These are phyloP conservation scores for Archilochus colubris DNA, from an alignment of 2,113 vertebrate genomes.

Conservation along the genomic window DNA sequence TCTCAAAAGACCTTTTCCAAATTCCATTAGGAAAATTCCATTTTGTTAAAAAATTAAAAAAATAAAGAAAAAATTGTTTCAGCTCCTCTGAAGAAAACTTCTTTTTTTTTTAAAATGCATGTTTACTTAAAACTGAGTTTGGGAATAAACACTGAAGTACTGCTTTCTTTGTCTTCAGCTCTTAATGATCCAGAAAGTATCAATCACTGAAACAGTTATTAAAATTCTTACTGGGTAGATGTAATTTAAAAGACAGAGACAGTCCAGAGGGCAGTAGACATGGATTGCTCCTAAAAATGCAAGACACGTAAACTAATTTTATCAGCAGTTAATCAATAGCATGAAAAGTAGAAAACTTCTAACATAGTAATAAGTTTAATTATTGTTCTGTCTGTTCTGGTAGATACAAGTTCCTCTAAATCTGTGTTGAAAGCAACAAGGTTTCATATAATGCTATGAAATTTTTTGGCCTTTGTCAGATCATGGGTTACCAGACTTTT, in stretches of 20 bases:
- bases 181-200: neutral
- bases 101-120: neutral
- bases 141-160: neutral
- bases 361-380: neutral
- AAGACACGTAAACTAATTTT: neutral
- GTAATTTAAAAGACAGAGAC: conserved; percentile 25
- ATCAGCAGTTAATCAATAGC: conserved; percentile 27
- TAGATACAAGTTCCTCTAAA: neutral
- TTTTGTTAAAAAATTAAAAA: neutral
- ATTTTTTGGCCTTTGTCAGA: neutral
- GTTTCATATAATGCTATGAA: neutral
- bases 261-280: conserved; percentile 5
- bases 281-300: conserved; percentile 5
- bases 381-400: neutral
- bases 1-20: neutral
- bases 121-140: neutral
- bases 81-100: neutral
- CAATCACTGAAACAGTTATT: conserved; percentile 32
- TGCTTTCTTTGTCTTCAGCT: conserved; percentile 2
- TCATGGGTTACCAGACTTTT: neutral
- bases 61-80: neutral
- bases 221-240: conserved; percentile 51
- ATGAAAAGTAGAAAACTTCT: conserved; percentile 26
- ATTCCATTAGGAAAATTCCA: neutral
- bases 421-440: neutral